A percentile compares a stretch with the other conserved stretches of the same genome.
These are phyloP conservation scores for Trachemys scripta DNA, from an alignment of 2,113 vertebrate genomes.

Conservation along the genomic window DNA sequence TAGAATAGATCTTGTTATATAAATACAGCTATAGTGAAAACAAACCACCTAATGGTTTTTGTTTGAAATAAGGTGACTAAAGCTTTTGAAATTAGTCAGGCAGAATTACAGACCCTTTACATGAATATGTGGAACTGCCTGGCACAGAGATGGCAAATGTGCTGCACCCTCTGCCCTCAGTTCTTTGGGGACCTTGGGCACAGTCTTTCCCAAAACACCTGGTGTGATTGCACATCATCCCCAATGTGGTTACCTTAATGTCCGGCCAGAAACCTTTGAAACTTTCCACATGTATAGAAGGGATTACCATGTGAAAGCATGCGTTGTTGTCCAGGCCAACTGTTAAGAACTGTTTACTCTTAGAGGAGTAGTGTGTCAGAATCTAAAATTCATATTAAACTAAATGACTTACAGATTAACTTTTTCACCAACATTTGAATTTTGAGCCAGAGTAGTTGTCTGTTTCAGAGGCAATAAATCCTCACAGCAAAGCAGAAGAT, in stretches of 20 bases:
- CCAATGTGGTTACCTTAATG: background rate
- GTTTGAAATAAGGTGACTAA: background rate
- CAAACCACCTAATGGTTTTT: background rate
- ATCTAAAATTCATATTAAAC: conserved; percentile 33
- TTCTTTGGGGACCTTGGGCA: background rate
- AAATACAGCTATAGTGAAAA: background rate
- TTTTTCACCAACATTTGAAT: background rate
- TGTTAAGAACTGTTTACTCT: conserved; percentile 52
- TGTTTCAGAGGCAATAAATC: conserved; percentile 58
- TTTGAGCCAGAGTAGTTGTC: background rate
- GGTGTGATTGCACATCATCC: background rate
- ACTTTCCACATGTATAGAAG: background rate
- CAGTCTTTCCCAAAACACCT: background rate
- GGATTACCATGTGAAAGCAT: conserved; percentile 29
- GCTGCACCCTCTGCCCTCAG: background rate
- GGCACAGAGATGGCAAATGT: background rate
- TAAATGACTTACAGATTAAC: conserved; percentile 12
- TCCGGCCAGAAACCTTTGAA: background rate
- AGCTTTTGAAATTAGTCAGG: background rate
- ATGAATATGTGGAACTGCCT: background rate
- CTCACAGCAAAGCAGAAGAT: conserved; percentile 53
- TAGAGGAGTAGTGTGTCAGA: conserved; percentile 32
- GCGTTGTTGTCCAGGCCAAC: background rate
- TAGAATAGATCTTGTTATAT: background rate
- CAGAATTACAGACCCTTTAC: background rate